These are phyloP conservation scores for Troides aeacus DNA, from an alignment of 2,888 invertebrate species.

Conservation along the genomic window DNA sequence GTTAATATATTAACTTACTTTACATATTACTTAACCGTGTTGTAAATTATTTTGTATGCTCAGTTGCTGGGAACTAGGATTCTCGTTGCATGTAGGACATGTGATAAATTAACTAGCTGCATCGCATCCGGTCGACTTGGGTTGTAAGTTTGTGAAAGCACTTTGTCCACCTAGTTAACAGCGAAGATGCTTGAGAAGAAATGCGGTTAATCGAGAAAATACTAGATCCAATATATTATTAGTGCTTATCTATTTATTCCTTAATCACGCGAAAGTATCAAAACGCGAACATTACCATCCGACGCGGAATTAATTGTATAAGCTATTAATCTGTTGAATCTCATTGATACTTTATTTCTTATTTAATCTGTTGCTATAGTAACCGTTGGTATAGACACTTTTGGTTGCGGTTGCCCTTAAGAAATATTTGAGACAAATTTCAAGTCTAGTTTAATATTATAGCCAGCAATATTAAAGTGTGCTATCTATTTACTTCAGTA, in stretches of 20 bases:
- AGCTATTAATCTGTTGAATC: too few species aligned
- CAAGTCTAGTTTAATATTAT: too few species aligned
- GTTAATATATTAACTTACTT: not conserved
- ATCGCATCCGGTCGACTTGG: constrained; percentile 6
- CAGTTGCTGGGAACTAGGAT: constrained; percentile 10
- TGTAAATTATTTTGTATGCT: not conserved
- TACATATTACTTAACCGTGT: not conserved
- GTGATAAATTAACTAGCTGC: constrained; percentile 4
- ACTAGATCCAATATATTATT: not conserved
- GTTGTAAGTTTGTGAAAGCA: constrained; percentile 12
- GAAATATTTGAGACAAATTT: too few species aligned
- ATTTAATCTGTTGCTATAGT: too few species aligned
- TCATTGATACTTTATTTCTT: too few species aligned
- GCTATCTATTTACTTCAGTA: not conserved
- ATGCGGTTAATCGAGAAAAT: not conserved
- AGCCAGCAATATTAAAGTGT: too few species aligned
- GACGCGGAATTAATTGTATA: too few species aligned
- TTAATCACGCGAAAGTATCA: too few species aligned
- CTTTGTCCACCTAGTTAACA: constrained; percentile 2
- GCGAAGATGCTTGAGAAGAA: not conserved
- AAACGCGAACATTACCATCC: too few species aligned
- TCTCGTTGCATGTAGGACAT: constrained; percentile 8
- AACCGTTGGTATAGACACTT: too few species aligned
- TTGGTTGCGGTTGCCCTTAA: too few species aligned
- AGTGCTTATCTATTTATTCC: not conserved